phyloP scores from a whole-genome alignment of 2,888 invertebrate species.

The Macrophya annulata region DNA sequence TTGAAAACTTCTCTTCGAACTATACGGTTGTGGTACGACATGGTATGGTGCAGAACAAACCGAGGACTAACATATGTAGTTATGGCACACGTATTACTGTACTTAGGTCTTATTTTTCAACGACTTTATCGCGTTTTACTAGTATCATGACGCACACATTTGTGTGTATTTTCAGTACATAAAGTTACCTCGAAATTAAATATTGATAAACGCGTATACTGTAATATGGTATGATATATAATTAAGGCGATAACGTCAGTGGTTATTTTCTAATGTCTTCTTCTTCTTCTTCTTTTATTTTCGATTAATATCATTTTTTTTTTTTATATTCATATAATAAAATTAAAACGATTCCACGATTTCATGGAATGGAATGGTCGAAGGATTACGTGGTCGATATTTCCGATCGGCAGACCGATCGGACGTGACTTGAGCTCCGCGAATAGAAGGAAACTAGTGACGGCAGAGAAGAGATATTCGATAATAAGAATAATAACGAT shows the following conservation, averaged over 20 bases:
- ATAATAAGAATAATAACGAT: slow-evolving; percentile 27
- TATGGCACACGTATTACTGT: neutral
- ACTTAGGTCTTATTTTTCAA: neutral
- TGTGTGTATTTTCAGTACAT: too few relatives aligned
- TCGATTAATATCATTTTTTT: too few relatives aligned
- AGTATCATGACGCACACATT: neutral
- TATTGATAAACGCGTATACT: neutral
- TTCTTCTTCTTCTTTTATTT: neutral
- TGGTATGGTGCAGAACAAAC: neutral
- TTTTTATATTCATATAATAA: neutral
- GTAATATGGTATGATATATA: neutral
- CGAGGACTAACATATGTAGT: too few relatives aligned
- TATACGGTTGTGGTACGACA: neutral
- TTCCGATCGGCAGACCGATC: slow-evolving; percentile 24
- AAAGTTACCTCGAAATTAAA: slow-evolving; percentile 19
- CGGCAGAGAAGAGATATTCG: slow-evolving; percentile 41
- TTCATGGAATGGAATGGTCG: neutral
- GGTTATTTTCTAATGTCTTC: neutral
- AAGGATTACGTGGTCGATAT: slow-evolving; percentile 35
- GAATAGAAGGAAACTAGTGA: neutral
- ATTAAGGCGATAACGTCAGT: neutral
- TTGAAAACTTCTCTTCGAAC: neutral
- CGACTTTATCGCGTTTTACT: neutral
- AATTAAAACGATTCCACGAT: neutral
- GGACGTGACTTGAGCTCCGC: slow-evolving; percentile 27